These are phyloP conservation scores for Aquila chrysaetos DNA, from an alignment of 2,797 vertebrate species.

Conservation along the genomic window DNA sequence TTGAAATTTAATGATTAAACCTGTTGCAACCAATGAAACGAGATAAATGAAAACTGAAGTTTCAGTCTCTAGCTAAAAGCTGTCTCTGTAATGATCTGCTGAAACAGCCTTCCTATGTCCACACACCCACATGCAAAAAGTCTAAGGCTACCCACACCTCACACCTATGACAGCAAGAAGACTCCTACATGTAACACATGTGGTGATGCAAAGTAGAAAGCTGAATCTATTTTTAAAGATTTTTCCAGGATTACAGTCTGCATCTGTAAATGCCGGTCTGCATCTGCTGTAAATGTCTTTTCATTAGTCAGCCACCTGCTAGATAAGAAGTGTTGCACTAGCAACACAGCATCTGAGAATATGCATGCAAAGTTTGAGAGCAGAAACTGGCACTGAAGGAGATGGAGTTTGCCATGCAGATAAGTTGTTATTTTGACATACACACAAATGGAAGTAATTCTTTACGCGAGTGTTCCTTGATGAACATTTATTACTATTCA, in stretches of 20 bases:
- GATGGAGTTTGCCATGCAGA: not conserved
- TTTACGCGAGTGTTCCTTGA: not conserved
- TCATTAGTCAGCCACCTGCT: constrained; percentile 42
- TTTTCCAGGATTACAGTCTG: not conserved
- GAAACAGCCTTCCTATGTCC: not conserved
- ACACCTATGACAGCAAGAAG: not conserved
- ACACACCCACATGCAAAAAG: not conserved
- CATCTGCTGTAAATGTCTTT: constrained; percentile 35
- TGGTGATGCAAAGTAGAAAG: not conserved
- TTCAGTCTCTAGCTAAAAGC: not conserved
- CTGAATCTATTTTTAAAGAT: not conserved
- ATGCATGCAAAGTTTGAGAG: not conserved
- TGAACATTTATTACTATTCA: not conserved
- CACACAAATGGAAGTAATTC: not conserved
- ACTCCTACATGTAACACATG: not conserved
- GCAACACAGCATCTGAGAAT: not conserved
- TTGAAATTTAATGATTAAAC: not conserved
- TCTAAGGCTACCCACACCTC: not conserved
- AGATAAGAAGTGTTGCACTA: not conserved
- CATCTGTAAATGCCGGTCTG: not conserved
- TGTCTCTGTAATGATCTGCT: not conserved
- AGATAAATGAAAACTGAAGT: not conserved
- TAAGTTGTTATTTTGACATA: not conserved
- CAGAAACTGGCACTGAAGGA: not conserved
- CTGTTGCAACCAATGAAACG: not conserved